Conservation (phyloP, 2,888 invertebrate genomes). For the Rotaria magnacalcarata region DNA sequence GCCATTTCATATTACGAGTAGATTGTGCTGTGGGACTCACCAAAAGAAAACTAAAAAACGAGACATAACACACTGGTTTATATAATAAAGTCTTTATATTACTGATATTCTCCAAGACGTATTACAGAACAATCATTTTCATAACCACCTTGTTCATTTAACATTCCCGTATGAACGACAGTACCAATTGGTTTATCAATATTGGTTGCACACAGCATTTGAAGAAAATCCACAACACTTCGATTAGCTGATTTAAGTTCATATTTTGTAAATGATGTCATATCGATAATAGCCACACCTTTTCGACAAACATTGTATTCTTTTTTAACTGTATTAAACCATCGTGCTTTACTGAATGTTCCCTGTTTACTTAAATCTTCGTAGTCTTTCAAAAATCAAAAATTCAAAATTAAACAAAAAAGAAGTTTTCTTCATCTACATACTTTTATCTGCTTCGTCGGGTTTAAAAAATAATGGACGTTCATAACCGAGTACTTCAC, state of each 20-base stretch:
- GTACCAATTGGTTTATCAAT: constrained; percentile 86
- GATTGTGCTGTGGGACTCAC: constrained; percentile 95
- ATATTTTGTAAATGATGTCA: constrained; percentile 92
- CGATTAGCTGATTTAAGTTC: constrained; percentile 81
- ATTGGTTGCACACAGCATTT: constrained; percentile 89
- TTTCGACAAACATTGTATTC: constrained; percentile 92
- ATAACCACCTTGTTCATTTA: constrained; percentile 86
- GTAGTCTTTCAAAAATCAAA: constrained; percentile 24
- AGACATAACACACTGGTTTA: neutral
- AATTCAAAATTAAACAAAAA: neutral
- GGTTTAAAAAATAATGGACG: constrained; percentile 78
- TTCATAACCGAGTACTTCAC: constrained; percentile 96
- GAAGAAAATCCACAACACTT: constrained; percentile 81
- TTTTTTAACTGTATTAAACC: constrained; percentile 79
- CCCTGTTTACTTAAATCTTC: constrained; percentile 47
- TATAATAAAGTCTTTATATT: constrained; percentile 43
- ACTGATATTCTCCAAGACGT: constrained; percentile 80
- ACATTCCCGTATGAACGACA: constrained; percentile 95
- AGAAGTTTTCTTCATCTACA: constrained; percentile 35
- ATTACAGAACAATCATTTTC: constrained; percentile 95
- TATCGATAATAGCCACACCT: constrained; percentile 84
- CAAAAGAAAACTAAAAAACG: constrained; percentile 78
- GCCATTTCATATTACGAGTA: constrained; percentile 81
- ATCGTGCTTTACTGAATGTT: constrained; percentile 82
- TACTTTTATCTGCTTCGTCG: constrained; percentile 54